Evolutionary conservation across 1,140 invertebrate species (phyloP).

Genomic region (Pseudomyrmex concolor): DNA sequence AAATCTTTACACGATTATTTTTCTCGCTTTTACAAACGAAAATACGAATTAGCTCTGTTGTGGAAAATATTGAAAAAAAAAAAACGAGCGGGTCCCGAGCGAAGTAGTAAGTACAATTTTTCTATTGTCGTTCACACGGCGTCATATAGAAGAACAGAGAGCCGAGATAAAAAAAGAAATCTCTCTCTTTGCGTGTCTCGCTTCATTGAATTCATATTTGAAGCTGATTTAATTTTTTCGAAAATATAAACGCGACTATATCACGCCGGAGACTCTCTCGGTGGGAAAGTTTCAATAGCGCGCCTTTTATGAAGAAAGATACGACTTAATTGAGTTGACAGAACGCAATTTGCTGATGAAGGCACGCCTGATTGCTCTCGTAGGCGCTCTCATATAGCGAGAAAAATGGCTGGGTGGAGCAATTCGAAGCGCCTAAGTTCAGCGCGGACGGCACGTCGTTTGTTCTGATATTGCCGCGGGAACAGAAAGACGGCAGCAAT

Average conservation of each 20-base stretch:
- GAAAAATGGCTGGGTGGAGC: conserved; percentile 90
- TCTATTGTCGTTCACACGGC: neutral
- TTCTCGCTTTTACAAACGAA: neutral
- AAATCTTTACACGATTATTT: neutral
- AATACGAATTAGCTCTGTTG: neutral
- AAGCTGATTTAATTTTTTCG: neutral
- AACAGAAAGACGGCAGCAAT: conserved; percentile 86
- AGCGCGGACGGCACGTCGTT: conserved; percentile 86
- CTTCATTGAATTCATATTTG: neutral
- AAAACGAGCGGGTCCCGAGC: neutral
- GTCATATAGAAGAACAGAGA: neutral
- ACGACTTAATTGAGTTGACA: conserved; percentile 13
- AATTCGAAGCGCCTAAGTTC: conserved; percentile 86
- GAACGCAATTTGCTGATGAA: conserved; percentile 13
- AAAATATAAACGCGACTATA: neutral
- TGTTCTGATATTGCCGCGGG: conserved; percentile 88
- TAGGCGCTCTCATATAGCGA: conserved; percentile 80
- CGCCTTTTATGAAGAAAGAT: neutral
- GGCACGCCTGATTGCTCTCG: conserved; percentile 2
- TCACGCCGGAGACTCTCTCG: neutral
- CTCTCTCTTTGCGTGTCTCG: neutral
- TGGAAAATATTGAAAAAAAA: neutral
- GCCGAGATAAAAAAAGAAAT: neutral
- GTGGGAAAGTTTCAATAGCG: neutral
- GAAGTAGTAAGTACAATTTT: conserved; percentile 1